A percentile compares a stretch with the other conserved stretches of the same genome.
Conservation (phyloP, 2,797 vertebrate genomes). For the Chelonia mydas region DNA sequence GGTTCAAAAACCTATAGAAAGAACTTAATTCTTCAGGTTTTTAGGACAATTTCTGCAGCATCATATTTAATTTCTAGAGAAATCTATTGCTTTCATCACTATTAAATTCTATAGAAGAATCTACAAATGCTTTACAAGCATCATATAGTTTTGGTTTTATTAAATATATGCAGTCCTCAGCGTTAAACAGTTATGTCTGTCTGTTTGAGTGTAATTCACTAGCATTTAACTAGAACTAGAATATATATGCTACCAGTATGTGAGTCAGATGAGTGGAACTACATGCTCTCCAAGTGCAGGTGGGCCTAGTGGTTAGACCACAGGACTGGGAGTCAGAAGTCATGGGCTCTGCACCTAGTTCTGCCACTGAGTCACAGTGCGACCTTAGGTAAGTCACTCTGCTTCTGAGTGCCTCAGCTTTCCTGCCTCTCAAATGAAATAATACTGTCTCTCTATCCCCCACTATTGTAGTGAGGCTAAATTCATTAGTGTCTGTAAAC, state of each 20-base stretch:
- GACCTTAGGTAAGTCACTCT: neutral
- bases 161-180: neutral
- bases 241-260: rapidly evolving
- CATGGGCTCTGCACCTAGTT: neutral
- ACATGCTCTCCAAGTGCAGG: neutral
- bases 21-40: neutral
- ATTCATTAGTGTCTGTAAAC: neutral
- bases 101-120: neutral
- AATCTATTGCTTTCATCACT: neutral
- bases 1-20: neutral
- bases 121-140: neutral
- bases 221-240: neutral
- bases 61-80: neutral
- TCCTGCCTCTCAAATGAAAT: neutral
- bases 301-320: neutral
- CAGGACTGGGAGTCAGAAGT: neutral
- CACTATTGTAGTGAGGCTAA: neutral
- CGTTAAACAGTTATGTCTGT: neutral
- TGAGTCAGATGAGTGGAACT: neutral
- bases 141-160: neutral
- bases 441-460: neutral
- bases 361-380: neutral
- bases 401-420: neutral
- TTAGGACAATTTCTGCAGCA: neutral
- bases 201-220: neutral